Evolutionary conservation across 2,797 vertebrate species (phyloP).

Genomic region (Hyperoplus immaculatus): DNA sequence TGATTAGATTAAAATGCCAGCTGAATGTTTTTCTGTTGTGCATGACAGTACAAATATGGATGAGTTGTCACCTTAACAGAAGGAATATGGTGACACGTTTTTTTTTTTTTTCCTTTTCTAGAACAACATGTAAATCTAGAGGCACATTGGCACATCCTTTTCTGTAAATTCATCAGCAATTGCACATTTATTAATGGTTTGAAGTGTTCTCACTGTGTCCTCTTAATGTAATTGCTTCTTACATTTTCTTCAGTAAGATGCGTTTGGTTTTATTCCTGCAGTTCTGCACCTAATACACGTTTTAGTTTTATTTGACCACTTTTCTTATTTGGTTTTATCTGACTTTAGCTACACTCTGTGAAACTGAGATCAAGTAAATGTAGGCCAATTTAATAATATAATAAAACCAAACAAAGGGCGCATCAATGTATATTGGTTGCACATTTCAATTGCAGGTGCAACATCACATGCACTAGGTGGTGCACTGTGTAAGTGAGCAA

Average conservation of each 20-base stretch:
- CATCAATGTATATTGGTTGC: conserved; percentile 50
- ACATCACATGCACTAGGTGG: conserved; percentile 83
- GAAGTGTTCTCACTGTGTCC: not conserved
- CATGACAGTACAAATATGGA: not conserved
- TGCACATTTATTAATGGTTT: not conserved
- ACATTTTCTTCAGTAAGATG: not conserved
- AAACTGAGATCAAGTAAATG: conserved; percentile 16
- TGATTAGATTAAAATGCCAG: not conserved
- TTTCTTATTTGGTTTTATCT: not conserved
- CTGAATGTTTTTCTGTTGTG: conserved; percentile 3
- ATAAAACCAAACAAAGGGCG: conserved; percentile 48
- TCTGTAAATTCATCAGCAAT: not conserved
- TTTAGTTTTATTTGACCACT: not conserved
- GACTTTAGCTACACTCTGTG: not conserved
- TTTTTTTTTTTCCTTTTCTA: not conserved
- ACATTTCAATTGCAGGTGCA: conserved; percentile 67
- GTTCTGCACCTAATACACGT: not conserved
- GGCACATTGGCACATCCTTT: not conserved
- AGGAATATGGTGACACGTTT: not conserved
- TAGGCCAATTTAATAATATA: conserved; percentile 14
- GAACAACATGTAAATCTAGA: not conserved
- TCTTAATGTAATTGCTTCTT: not conserved
- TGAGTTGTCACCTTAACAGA: not conserved
- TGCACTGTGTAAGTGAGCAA: conserved; percentile 82
- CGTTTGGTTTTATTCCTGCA: conserved; percentile 10